Conservation (phyloP, 1,140 invertebrate species). For the Drosophila subobscura region DNA sequence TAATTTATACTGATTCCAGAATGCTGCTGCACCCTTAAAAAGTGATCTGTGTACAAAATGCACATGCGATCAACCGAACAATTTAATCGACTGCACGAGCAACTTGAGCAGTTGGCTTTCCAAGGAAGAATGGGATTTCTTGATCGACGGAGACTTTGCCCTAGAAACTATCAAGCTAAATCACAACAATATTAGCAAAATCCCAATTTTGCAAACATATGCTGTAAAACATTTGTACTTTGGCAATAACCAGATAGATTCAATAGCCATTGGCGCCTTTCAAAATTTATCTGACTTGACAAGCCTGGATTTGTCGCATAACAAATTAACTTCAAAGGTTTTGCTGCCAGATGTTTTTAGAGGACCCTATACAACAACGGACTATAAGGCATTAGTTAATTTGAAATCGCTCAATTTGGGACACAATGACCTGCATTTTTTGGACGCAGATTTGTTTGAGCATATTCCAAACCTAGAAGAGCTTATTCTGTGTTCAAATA, state of each 20-base stretch:
- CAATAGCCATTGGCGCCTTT: slow-evolving; percentile 87
- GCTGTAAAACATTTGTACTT: slow-evolving; percentile 84
- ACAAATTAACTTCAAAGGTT: slow-evolving; percentile 85
- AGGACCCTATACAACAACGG: slow-evolving; percentile 85
- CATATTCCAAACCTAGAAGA: slow-evolving; percentile 87
- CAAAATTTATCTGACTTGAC: slow-evolving; percentile 86
- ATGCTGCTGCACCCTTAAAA: slow-evolving; percentile 11
- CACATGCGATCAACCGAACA: slow-evolving; percentile 38
- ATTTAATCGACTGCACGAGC: slow-evolving; percentile 72
- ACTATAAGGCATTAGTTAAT: slow-evolving; percentile 86
- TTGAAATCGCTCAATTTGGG: slow-evolving; percentile 87
- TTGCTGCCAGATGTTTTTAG: slow-evolving; percentile 87
- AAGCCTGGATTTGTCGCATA: slow-evolving; percentile 88
- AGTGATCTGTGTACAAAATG: slow-evolving; percentile 80
- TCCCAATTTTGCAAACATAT: slow-evolving; percentile 74
- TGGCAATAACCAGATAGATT: slow-evolving; percentile 85
- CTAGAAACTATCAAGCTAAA: slow-evolving; percentile 81
- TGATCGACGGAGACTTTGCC: slow-evolving; percentile 70
- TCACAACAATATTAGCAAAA: slow-evolving; percentile 61
- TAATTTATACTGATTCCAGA: slow-evolving; percentile 25
- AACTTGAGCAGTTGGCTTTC: slow-evolving; percentile 68
- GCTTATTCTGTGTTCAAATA: slow-evolving; percentile 88
- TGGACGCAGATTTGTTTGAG: slow-evolving; percentile 89
- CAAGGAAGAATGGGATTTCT: slow-evolving; percentile 80
- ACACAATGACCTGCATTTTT: slow-evolving; percentile 87